These are phyloP conservation scores for Haliclona indistincta DNA, from an alignment of 37 sponge, comb jelly and placozoan species.

Conservation along the genomic window DNA sequence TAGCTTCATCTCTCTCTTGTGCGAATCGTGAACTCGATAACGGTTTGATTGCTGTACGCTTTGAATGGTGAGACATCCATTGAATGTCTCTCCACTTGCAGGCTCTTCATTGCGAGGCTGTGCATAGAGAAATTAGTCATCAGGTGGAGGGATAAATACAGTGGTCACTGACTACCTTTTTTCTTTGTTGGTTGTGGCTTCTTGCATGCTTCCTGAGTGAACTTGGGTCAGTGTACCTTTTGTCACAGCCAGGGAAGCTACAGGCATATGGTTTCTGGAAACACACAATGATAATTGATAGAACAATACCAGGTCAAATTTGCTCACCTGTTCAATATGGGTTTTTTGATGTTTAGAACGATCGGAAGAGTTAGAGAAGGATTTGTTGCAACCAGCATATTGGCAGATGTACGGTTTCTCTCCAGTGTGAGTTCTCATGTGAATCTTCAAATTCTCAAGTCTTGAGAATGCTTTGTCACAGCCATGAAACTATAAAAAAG, in stretches of 20 bases:
- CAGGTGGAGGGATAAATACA: background rate
- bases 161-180: constrained; percentile 47
- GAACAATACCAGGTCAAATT: background rate
- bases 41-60: too few species aligned
- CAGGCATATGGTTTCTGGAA: constrained; percentile 93
- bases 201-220: constrained; percentile 90
- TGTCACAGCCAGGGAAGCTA: constrained; percentile 79
- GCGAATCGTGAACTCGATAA: too few species aligned
- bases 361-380: constrained; percentile 96
- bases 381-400: constrained; percentile 76
- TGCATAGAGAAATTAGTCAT: too few species aligned
- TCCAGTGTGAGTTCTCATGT: constrained; percentile 92
- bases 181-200: constrained; percentile 67
- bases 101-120: constrained; percentile 52
- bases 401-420: constrained; percentile 88
- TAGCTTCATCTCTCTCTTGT: too few species aligned
- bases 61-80: constrained; percentile 41
- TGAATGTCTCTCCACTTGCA: background rate
- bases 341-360: constrained; percentile 92
- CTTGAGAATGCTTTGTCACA: constrained; percentile 93
- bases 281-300: background rate
- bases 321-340: constrained; percentile 78
- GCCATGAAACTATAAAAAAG: constrained; percentile 66
- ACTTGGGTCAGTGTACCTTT: constrained; percentile 95
- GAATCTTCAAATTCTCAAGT: constrained; percentile 94